Conservation (phyloP, 2,888 invertebrate genomes). For the Morpho helenor region DNA sequence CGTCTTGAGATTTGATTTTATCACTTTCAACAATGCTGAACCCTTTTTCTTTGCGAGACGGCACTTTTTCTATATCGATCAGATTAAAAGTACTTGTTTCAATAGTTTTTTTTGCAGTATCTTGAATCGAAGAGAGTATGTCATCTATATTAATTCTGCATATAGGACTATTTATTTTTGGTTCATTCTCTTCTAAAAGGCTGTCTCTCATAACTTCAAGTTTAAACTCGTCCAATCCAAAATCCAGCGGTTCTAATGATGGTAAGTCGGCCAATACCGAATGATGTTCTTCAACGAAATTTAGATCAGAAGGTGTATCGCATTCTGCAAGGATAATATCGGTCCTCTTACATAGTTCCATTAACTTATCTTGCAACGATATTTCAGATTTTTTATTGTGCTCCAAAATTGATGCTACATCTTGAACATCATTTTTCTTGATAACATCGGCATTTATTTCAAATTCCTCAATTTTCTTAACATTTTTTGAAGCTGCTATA, state of each 20-base stretch:
- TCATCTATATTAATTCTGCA: constrained; percentile 71
- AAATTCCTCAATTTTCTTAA: constrained; percentile 39
- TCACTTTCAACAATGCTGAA: constrained; percentile 64
- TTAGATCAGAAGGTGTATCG: constrained; percentile 62
- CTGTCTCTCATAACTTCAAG: constrained; percentile 70
- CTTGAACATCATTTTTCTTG: constrained; percentile 27
- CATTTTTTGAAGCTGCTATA: constrained; percentile 62
- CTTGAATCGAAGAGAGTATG: constrained; percentile 65
- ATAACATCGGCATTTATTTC: constrained; percentile 18
- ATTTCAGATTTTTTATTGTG: constrained; percentile 32
- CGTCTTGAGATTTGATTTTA: constrained; percentile 62
- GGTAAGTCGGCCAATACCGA: constrained; percentile 56
- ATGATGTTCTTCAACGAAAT: constrained; percentile 71
- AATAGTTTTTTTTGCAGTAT: constrained; percentile 50
- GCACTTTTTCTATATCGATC: constrained; percentile 65
- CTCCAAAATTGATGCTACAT: constrained; percentile 22
- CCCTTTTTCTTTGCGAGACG: constrained; percentile 57
- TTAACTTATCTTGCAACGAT: constrained; percentile 63
- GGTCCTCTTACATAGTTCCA: constrained; percentile 65
- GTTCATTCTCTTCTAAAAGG: constrained; percentile 55
- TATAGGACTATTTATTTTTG: constrained; percentile 59
- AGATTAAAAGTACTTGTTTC: constrained; percentile 64
- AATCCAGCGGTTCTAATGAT: constrained; percentile 60
- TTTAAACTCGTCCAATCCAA: constrained; percentile 66
- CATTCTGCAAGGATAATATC: constrained; percentile 74